Evolutionary conservation across 2,888 invertebrate species (phyloP).

Genomic region (Lomographa bimaculata): DNA sequence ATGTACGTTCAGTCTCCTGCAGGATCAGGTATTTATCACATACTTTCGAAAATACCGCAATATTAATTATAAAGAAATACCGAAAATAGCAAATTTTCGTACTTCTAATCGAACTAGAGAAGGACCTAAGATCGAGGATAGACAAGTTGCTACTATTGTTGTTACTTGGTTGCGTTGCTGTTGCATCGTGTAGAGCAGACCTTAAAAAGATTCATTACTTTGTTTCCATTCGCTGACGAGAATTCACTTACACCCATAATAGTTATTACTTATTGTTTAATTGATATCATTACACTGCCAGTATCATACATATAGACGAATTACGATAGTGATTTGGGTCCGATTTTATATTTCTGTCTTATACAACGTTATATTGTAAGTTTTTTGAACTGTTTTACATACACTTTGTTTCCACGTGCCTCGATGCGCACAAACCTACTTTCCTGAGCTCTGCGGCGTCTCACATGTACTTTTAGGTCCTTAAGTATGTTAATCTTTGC

Average conservation of each 20-base stretch:
- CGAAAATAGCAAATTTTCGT: no score
- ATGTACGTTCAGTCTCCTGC: no score
- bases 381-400: conserved; percentile 74
- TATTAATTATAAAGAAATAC: no score
- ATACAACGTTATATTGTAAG: conserved; percentile 74
- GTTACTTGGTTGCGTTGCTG: no score
- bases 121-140: no score
- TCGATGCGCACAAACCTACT: conserved; percentile 40
- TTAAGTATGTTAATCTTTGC: conserved; percentile 1
- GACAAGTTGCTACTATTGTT: no score
- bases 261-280: conserved; percentile 56
- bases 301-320: conserved; percentile 76
- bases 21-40: no score
- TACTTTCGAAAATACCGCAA: no score
- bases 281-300: conserved; percentile 79
- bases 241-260: conserved; percentile 4
- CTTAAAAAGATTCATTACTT: no score
- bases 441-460: conserved; percentile 63
- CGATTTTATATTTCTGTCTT: conserved; percentile 81
- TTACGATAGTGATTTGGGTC: conserved; percentile 75
- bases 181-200: no score
- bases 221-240: conserved; percentile 30
- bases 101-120: no score
- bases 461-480: conserved; percentile 27
- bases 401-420: conserved; percentile 41